Conservation (phyloP, 2,888 invertebrate species). For the Dryobota labecula region DNA sequence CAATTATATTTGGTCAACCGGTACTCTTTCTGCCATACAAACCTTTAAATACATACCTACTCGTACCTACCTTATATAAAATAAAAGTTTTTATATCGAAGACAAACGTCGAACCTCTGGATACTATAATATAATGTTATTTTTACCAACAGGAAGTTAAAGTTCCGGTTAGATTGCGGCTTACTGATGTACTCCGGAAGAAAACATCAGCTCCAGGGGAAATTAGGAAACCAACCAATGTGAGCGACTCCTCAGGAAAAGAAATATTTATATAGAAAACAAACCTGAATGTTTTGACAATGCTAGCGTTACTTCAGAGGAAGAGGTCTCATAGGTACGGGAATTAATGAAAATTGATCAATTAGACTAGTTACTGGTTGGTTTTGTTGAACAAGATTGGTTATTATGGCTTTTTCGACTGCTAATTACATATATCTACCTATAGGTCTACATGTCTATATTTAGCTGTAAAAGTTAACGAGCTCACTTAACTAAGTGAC, state of each 20-base stretch:
- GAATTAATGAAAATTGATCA: background rate
- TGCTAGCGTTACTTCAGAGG: background rate
- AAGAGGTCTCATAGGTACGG: background rate
- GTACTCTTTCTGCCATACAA: background rate
- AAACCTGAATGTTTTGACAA: constrained; percentile 1
- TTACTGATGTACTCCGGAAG: constrained; percentile 40
- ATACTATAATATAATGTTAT: constrained; percentile 30
- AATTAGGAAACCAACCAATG: constrained; percentile 47
- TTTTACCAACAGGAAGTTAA: constrained; percentile 45
- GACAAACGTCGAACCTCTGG: background rate
- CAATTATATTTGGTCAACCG: background rate
- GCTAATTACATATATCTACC: background rate
- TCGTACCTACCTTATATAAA: background rate
- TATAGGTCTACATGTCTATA: background rate
- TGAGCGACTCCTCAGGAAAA: constrained; percentile 17
- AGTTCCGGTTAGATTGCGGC: constrained; percentile 53
- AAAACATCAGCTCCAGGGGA: constrained; percentile 52
- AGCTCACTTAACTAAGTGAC: too few relatives aligned
- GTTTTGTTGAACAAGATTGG: constrained; percentile 1
- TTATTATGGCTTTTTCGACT: background rate
- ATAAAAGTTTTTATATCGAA: background rate
- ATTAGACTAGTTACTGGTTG: background rate
- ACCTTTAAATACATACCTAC: background rate
- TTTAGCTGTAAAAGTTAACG: background rate
- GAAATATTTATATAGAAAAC: constrained; percentile 8